These are phyloP conservation scores for Aphelinus certus DNA, from an alignment of 1,140 invertebrate species.

Conservation along the genomic window DNA sequence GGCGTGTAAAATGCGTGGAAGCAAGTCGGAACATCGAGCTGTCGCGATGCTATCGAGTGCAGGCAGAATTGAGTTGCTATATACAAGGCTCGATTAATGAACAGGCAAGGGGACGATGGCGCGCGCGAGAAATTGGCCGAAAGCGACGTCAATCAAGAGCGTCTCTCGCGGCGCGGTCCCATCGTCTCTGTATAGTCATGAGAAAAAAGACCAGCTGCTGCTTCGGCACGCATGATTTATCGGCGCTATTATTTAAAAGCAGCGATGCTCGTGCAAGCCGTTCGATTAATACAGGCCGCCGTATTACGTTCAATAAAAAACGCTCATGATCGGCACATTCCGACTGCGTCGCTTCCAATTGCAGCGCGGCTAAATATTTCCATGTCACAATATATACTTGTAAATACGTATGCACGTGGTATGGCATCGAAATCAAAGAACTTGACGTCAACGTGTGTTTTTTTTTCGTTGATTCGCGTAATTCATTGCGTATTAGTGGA, in stretches of 20 bases:
- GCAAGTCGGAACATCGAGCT: background rate
- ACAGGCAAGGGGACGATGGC: background rate
- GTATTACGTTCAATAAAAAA: constrained; percentile 14
- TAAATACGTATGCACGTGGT: no score
- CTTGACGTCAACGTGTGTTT: background rate
- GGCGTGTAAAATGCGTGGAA: background rate
- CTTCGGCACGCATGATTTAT: constrained; percentile 23
- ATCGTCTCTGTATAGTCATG: background rate
- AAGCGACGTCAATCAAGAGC: background rate
- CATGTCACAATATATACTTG: no score
- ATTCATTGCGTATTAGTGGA: no score
- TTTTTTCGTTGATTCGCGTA: background rate
- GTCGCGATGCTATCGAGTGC: background rate
- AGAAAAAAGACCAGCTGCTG: background rate
- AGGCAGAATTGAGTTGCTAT: constrained; percentile 12
- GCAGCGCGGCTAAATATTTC: no score
- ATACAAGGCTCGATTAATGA: constrained; percentile 12
- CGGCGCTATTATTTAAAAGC: background rate
- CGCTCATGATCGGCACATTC: background rate
- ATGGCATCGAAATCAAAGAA: no score
- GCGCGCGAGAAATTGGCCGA: constrained; percentile 7
- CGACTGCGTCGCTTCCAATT: no score
- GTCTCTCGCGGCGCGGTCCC: background rate
- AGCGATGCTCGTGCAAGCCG: background rate
- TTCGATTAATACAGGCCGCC: constrained; percentile 23